Evolutionary conservation across 2,113 vertebrate genomes (phyloP), one percentile per base, ranked within the genome.

Genomic region (Nothobranchius furzeri): DNA sequence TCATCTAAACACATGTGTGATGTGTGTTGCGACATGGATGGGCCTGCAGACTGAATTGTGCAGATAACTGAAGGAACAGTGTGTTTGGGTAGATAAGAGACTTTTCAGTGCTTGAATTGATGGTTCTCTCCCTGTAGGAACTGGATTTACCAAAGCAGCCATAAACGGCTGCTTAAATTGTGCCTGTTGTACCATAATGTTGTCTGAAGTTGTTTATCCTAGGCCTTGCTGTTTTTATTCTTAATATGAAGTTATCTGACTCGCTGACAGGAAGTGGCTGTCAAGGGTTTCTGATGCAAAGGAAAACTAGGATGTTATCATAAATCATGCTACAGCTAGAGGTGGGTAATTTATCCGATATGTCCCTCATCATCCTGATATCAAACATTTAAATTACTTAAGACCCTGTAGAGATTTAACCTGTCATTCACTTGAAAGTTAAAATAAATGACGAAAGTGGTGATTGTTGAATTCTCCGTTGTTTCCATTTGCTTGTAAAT

Each of bases 1-100:
- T 35, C 62, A n/a, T 64, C 59, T 59, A 30, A 40, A 48, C 46
- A 49, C 47, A 35, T 45, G 13, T 58, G 47, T 43, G 43, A 42
- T 5, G 37, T 40, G 37, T 40, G 37, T 40, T 20, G 57, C 43
- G 53, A 25, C 50, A 59, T 24, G 51, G 60, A 57, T 58, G 1
- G 59, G 64, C 40, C 25, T 64, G 55, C 55, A 75, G 55, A 46
- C 47, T 55, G 15, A 62, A 40, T 12, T 42, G 37, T 42, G 37
- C 25, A 55, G 43, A 64, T 69, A 50, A 51, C 40, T 71, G 35
- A 56, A 12, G 24, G n/a, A 50, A 51, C 57, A 59, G 65, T 70
- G 60, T 46, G 54, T 43, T 54, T n/a, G 52, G 68, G 70, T 57
- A 14, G 24, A 51, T n/a, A 13, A 24, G 48, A 64, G 40, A 64